Conservation (phyloP, 2,888 invertebrate genomes). For the Dynastes hyllus region DNA sequence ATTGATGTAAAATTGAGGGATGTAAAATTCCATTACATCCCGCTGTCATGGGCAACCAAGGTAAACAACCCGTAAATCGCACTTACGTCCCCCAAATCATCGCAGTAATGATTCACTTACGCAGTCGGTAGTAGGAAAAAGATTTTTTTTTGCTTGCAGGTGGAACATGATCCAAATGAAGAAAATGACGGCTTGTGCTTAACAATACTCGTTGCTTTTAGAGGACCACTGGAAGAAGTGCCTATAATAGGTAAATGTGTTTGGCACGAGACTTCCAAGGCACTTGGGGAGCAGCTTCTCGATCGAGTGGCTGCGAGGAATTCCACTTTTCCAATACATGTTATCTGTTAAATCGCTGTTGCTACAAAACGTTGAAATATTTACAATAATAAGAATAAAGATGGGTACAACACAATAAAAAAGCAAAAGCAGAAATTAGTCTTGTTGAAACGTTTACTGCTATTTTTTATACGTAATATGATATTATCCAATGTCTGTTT, state of each 20-base stretch:
- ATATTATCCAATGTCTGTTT: background rate
- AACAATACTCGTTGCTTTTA: slow-evolving; percentile 87
- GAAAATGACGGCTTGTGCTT: slow-evolving; percentile 86
- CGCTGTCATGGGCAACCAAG: too few relatives aligned
- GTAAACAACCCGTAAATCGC: too few relatives aligned
- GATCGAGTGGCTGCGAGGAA: slow-evolving; percentile 81
- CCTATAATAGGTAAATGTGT: slow-evolving; percentile 90
- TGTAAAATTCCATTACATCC: too few relatives aligned
- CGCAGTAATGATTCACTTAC: too few relatives aligned
- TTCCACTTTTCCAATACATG: slow-evolving; percentile 86
- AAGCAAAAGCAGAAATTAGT: background rate
- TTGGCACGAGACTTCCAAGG: slow-evolving; percentile 87
- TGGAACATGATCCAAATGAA: slow-evolving; percentile 79
- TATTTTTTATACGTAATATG: slow-evolving; percentile 8
- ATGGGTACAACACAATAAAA: background rate
- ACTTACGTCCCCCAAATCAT: too few relatives aligned
- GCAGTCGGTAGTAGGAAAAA: background rate
- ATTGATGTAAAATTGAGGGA: too few relatives aligned
- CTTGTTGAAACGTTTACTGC: background rate
- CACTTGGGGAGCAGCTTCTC: slow-evolving; percentile 80
- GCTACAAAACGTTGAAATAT: slow-evolving; percentile 13
- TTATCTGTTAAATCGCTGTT: slow-evolving; percentile 71
- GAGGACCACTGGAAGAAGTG: slow-evolving; percentile 89
- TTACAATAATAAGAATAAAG: slow-evolving; percentile 12
- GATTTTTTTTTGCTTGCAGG: slow-evolving; percentile 57